Conservation (phyloP, 2,113 vertebrate species). For the Chloroceryle aenea region DNA sequence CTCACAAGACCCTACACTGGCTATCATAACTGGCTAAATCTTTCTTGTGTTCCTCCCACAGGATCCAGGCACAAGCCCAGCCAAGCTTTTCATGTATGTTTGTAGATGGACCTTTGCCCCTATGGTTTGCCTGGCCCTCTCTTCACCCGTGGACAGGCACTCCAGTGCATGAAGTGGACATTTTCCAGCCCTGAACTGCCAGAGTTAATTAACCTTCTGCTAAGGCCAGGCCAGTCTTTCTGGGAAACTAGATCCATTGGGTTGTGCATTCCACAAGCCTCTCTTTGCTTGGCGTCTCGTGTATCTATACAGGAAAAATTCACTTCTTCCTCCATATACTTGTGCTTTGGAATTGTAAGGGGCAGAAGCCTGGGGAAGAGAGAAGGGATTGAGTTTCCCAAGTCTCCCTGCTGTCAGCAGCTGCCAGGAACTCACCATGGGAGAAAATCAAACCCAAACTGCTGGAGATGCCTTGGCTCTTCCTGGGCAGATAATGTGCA, state of each 20-base stretch:
- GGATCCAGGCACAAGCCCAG: slow-evolving; percentile 9
- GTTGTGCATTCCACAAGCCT: slow-evolving; percentile 47
- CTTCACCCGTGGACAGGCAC: slow-evolving; percentile 39
- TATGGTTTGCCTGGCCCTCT: slow-evolving; percentile 50
- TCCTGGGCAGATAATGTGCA: neutral
- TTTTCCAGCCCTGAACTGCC: slow-evolving; percentile 66
- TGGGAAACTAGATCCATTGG: slow-evolving; percentile 62
- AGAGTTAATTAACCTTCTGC: slow-evolving; percentile 63
- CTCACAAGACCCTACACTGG: neutral
- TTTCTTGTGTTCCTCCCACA: neutral
- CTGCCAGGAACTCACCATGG: neutral
- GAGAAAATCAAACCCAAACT: neutral
- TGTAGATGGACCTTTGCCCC: slow-evolving; percentile 59
- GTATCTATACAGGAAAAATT: slow-evolving; percentile 24
- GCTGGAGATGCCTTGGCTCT: neutral
- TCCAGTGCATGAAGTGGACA: slow-evolving; percentile 27
- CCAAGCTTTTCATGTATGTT: slow-evolving; percentile 1
- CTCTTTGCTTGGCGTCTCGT: neutral
- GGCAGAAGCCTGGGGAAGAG: neutral
- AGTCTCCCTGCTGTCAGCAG: neutral
- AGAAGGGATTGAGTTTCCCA: neutral
- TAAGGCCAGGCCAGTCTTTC: slow-evolving; percentile 52
- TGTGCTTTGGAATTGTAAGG: neutral
- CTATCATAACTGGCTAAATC: neutral
- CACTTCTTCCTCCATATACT: neutral